Base-by-base conservation (phyloP, 2,888 invertebrate species). In the Timema podura region DNA sequence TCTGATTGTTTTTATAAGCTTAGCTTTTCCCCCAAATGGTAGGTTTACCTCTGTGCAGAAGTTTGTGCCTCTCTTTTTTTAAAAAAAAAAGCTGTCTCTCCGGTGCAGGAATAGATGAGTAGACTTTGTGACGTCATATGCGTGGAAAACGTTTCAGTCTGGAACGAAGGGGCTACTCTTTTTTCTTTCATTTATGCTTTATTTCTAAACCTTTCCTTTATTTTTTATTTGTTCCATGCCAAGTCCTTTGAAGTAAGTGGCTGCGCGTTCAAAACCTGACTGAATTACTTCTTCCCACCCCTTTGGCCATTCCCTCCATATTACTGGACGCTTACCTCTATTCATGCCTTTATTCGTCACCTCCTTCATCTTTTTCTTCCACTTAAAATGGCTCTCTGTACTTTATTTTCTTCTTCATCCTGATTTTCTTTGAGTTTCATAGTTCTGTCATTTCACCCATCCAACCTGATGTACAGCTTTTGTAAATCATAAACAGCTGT, bases 121-220 rank as follows among this genome's bases (percentile, higher is more conserved):
- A 16, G 61, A 44, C 61, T 61, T 61, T 61, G 61, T 61, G 61
- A 61, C 61, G 61, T 61, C 61, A 61, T 44, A 61, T 16, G 61
- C 61, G 61, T 11, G 45, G 7, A 61, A 61, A 45, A 13, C 61
- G 61, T 61, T 61, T 45, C 30, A 13, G 61, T 13, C 44, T 44
- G 30, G 61, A 8, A 61, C 57, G 44, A 61, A 7, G 30, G 44
- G 7, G 61, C 45, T 61, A 16, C 61, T 61, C 30, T 44, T 30
- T 9, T 61, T 30, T 61, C 61, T 13, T 30, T 61, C 61, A 44
- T 61, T 61, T 61, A 30, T 30, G 30, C 30, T 30, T 30, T 30
- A 30, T 30, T 61, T 45, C 44, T 61, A 30, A 44, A 61, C 44
- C 6, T 61, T 61, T 44, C 44, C 61, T 61, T 45, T 30, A 45